phyloP scores from a whole-genome alignment of 2,888 invertebrate genomes.

The Bugula neritina region DNA sequence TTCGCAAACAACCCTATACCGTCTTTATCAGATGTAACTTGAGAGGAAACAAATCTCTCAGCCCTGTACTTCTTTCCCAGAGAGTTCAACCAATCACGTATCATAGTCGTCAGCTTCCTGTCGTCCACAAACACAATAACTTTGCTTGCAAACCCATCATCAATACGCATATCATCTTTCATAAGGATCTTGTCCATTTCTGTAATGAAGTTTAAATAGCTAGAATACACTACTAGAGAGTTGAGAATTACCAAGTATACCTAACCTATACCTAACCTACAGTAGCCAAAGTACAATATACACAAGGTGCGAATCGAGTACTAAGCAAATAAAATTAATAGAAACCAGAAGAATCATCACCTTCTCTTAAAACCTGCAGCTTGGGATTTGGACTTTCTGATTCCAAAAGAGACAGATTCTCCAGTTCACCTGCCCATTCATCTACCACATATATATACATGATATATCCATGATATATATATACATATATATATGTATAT shows the following conservation, averaged over 20 bases:
- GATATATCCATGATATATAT: no score
- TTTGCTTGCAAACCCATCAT: background rate
- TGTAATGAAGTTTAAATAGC: no score
- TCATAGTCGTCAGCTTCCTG: background rate
- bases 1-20: no score
- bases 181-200: conserved; percentile 3
- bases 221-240: no score
- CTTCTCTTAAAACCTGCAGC: background rate
- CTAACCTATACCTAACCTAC: no score
- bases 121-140: conserved; percentile 16
- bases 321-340: no score
- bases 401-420: background rate
- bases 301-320: no score
- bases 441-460: no score
- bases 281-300: no score
- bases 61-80: conserved; percentile 15
- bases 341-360: no score
- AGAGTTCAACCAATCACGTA: conserved; percentile 12
- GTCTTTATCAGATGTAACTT: background rate
- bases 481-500: no score
- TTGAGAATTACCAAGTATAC: no score
- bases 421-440: background rate
- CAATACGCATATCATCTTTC: background rate
- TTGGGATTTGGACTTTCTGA: background rate
- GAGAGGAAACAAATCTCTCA: background rate